phyloP scores from a whole-genome alignment of 2,888 invertebrate genomes.

The Pseudococcus jackbeardsleyi region DNA sequence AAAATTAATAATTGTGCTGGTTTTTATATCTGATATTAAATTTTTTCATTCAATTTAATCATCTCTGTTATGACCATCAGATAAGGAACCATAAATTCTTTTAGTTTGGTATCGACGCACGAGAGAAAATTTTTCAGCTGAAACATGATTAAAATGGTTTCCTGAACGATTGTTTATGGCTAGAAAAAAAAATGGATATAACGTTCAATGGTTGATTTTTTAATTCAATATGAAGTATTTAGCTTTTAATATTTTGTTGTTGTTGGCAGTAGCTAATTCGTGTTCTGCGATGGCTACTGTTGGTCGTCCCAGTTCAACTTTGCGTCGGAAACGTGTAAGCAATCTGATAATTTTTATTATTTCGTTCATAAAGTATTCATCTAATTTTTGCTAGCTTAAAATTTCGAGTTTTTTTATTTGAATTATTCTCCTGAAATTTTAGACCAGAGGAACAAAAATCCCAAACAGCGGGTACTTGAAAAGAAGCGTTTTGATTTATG shows the following conservation, averaged over 20 bases:
- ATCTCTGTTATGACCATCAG: background rate
- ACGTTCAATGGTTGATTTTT: background rate
- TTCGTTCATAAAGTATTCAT: background rate
- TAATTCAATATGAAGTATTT: constrained; percentile 15
- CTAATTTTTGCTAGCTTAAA: no score
- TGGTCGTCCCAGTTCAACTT: background rate
- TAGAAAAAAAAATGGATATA: background rate
- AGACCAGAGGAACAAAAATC: constrained; percentile 14
- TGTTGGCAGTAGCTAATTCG: background rate
- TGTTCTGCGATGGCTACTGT: background rate
- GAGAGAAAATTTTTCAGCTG: background rate
- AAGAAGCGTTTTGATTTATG: constrained; percentile 11
- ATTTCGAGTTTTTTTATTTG: no score
- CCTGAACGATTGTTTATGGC: background rate
- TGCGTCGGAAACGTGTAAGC: constrained; percentile 9
- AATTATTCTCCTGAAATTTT: background rate
- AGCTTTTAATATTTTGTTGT: background rate
- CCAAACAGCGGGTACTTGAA: constrained; percentile 5
- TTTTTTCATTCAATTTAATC: constrained; percentile 20
- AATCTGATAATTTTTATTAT: background rate
- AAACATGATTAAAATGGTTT: constrained; percentile 2
- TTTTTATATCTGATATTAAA: background rate
- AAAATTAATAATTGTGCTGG: background rate
- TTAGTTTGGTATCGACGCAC: background rate
- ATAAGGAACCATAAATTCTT: background rate